Conservation (phyloP, 2,888 invertebrate genomes). For the Drosophila infuscata region DNA sequence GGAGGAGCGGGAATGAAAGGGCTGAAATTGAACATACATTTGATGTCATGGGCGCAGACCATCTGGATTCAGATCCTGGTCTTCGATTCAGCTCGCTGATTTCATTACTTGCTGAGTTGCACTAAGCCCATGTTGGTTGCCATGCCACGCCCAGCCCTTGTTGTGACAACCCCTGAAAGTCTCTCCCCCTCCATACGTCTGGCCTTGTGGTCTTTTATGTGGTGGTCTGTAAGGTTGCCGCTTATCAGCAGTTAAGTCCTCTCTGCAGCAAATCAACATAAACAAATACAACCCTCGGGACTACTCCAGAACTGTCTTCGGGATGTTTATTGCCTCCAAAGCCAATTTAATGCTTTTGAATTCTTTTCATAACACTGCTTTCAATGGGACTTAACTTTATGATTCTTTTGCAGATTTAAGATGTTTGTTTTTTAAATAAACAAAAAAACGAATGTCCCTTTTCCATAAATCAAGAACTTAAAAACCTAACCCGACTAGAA, state of each 20-base stretch:
- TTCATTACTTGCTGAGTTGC: conserved; percentile 44
- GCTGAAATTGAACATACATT: conserved; percentile 20
- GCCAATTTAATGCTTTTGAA: conserved; percentile 26
- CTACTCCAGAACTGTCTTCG: conserved; percentile 30
- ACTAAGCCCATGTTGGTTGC: conserved; percentile 36
- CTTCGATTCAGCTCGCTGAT: conserved; percentile 36
- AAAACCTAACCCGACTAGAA: background rate
- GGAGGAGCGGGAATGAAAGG: conserved; percentile 38
- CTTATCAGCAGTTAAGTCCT: conserved; percentile 75
- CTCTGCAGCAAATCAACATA: conserved; percentile 70
- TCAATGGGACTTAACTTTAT: conserved; percentile 29
- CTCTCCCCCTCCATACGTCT: conserved; percentile 27
- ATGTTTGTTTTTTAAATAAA: conserved; percentile 29
- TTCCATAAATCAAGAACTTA: background rate
- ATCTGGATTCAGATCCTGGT: conserved; percentile 43
- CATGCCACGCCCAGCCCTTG: conserved; percentile 42
- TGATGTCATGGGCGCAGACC: conserved; percentile 28
- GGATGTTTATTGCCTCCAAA: conserved; percentile 59
- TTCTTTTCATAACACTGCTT: conserved; percentile 43
- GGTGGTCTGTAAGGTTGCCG: conserved; percentile 69
- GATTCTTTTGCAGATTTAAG: conserved; percentile 18
- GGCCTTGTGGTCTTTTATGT: conserved; percentile 21
- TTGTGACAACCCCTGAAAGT: conserved; percentile 49
- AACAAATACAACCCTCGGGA: conserved; percentile 70
- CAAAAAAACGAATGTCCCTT: conserved; percentile 19